These are phyloP conservation scores for Pseudopleuronectes americanus DNA, from an alignment of 2,797 vertebrate genomes.

Conservation along the genomic window DNA sequence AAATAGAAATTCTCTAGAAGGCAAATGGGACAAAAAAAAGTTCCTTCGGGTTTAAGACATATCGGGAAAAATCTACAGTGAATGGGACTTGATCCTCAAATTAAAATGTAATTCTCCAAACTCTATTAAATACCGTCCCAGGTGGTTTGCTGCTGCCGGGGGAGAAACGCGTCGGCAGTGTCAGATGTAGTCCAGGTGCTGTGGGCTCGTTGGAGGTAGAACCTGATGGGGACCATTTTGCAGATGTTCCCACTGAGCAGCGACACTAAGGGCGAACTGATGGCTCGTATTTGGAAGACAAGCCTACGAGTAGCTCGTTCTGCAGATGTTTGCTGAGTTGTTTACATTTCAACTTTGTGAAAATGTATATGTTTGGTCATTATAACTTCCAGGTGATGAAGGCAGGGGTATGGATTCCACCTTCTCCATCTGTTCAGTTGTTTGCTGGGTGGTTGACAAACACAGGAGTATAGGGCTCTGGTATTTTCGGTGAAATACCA, in stretches of 20 bases:
- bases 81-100: slow-evolving; percentile 27
- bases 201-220: slow-evolving; percentile 25
- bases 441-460: no score
- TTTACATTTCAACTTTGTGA: no score
- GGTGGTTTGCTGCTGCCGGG: slow-evolving; percentile 46
- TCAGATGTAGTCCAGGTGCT: slow-evolving; percentile 51
- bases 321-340: slow-evolving; percentile 6
- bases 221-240: slow-evolving; percentile 32
- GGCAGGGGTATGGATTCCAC: no score
- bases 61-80: background rate
- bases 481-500: no score
- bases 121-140: slow-evolving; percentile 55
- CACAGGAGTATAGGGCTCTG: no score
- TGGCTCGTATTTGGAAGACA: slow-evolving; percentile 13
- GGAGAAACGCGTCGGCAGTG: slow-evolving; percentile 34
- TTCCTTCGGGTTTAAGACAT: background rate
- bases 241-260: slow-evolving; percentile 25
- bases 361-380: no score
- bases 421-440: no score
- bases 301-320: background rate
- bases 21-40: slow-evolving; percentile 16
- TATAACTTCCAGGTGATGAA: no score
- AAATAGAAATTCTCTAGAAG: slow-evolving; percentile 42
- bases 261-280: slow-evolving; percentile 8
- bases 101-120: slow-evolving; percentile 47